Conservation (phyloP, 2,113 vertebrate species). For the Onychorhynchus coronatus region DNA sequence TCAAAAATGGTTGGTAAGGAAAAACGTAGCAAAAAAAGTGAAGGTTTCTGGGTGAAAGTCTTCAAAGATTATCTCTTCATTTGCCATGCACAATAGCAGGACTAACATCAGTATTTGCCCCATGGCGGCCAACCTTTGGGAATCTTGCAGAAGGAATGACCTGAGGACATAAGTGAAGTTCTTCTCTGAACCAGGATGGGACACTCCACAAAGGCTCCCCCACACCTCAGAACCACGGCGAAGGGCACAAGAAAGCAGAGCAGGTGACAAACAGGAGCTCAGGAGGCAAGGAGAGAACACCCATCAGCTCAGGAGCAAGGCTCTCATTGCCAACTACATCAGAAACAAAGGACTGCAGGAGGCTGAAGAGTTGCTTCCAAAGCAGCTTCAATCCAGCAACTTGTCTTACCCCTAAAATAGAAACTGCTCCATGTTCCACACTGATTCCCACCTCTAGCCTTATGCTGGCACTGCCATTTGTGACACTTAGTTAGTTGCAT, state of each 20-base stretch:
- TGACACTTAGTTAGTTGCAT: neutral
- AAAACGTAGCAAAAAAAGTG: neutral
- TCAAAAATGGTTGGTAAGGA: neutral
- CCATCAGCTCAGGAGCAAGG: neutral
- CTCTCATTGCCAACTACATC: neutral
- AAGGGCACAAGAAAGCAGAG: neutral
- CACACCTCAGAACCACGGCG: rapidly evolving
- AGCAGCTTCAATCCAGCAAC: neutral
- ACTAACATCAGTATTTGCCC: neutral
- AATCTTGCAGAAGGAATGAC: neutral
- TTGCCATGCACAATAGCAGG: neutral
- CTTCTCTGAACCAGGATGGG: neutral
- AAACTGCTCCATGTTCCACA: neutral
- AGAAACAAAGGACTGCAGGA: neutral
- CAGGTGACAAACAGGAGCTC: neutral
- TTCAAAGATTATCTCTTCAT: neutral
- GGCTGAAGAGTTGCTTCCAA: neutral
- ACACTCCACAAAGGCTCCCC: neutral
- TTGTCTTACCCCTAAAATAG: neutral
- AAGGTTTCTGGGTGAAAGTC: neutral
- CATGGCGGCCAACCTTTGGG: neutral
- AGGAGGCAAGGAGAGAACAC: neutral
- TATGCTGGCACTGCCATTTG: neutral
- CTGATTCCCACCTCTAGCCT: neutral
- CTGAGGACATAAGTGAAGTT: rapidly evolving